These are phyloP conservation scores for Cephalopachus bancanus DNA, from an alignment of 2,797 vertebrate genomes.

Conservation along the genomic window DNA sequence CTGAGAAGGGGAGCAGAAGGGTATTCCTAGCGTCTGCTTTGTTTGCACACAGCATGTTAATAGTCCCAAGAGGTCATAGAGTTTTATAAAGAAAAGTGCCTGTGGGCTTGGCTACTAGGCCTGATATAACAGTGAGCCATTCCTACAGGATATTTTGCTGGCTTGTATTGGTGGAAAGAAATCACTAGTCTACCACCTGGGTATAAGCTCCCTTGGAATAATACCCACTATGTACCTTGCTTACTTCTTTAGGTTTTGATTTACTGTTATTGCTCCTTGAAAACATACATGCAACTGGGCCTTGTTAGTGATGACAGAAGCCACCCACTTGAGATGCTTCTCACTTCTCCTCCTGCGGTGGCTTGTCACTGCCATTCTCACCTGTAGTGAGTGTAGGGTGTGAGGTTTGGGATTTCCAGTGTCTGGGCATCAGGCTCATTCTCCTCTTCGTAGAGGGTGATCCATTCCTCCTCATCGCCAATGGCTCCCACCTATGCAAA, in stretches of 20 bases:
- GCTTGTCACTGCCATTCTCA: slow-evolving; percentile 86
- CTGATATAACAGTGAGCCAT: fast-evolving
- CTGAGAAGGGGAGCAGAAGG: background rate
- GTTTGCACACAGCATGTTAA: background rate
- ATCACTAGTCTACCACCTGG: fast-evolving
- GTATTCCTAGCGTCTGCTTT: background rate
- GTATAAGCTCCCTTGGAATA: background rate
- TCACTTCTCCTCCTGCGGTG: background rate
- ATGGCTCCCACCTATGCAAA: slow-evolving; percentile 90
- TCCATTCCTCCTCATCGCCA: slow-evolving; percentile 94
- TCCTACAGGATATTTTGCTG: fast-evolving
- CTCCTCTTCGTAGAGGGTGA: slow-evolving; percentile 93
- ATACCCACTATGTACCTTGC: background rate
- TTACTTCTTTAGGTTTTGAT: background rate
- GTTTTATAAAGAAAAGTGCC: background rate
- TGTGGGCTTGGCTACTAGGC: background rate
- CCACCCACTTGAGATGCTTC: slow-evolving; percentile 23
- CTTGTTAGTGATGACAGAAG: slow-evolving; percentile 2
- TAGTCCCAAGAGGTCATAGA: background rate
- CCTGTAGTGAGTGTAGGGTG: slow-evolving; percentile 97
- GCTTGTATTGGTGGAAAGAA: fast-evolving
- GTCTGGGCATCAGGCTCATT: slow-evolving; percentile 94
- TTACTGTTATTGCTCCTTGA: background rate
- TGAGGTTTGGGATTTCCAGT: slow-evolving; percentile 95
- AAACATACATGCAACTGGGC: background rate